Percentiles rank a stretch among this genome's conserved stretches.
Evolutionary conservation across 1,140 invertebrate genomes (phyloP).

Genomic region (Caerostris extrusa): DNA sequence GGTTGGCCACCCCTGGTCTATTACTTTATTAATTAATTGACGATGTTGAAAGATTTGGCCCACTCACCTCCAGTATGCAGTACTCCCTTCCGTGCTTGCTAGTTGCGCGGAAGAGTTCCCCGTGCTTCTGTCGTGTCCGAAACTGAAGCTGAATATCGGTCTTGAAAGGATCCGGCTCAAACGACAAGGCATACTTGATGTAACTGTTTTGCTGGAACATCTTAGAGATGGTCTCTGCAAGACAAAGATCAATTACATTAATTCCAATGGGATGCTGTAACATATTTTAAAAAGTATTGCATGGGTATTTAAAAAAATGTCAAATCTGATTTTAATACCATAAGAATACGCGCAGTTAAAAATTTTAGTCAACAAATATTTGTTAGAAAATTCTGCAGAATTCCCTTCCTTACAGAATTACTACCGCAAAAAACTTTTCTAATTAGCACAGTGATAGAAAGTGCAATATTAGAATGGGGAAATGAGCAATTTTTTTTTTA

Average conservation of each 20-base stretch:
- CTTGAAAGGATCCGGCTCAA: conserved; percentile 94
- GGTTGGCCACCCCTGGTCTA: too few species aligned
- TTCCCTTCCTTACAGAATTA: too few species aligned
- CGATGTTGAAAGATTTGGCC: not conserved
- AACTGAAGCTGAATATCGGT: conserved; percentile 96
- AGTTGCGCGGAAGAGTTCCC: conserved; percentile 94
- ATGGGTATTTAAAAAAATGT: not conserved
- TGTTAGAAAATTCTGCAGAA: too few species aligned
- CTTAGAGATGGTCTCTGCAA: conserved; percentile 84
- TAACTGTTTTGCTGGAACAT: conserved; percentile 96
- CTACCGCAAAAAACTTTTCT: too few species aligned
- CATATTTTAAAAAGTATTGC: not conserved
- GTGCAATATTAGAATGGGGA: too few species aligned
- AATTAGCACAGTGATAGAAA: too few species aligned
- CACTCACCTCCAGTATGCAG: conserved; percentile 93
- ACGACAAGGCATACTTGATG: conserved; percentile 96
- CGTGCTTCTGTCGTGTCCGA: conserved; percentile 94
- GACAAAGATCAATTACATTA: not conserved
- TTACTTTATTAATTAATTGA: too few species aligned
- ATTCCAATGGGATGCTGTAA: not conserved
- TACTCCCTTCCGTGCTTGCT: conserved; percentile 97
- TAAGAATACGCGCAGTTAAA: not conserved
- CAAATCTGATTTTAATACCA: not conserved
- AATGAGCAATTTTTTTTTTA: too few species aligned
- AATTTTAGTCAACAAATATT: not conserved